These are phyloP conservation scores for Synodontis membranacea DNA, from an alignment of 2,113 vertebrate species.

Conservation along the genomic window DNA sequence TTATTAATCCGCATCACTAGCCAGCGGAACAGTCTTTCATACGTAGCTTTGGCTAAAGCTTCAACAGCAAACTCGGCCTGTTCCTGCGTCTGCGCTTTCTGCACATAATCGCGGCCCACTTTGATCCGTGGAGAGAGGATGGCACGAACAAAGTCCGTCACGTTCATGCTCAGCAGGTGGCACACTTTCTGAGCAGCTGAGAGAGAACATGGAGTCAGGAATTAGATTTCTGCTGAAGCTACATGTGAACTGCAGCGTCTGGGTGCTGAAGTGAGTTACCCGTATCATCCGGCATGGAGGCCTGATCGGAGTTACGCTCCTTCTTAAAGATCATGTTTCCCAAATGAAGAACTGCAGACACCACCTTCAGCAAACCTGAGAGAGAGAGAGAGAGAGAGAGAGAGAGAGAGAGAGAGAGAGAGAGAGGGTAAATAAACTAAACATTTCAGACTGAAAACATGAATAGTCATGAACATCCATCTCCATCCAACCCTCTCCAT, in stretches of 20 bases:
- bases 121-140: constrained; percentile 96
- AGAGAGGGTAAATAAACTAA: neutral
- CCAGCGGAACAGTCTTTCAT: constrained; percentile 98
- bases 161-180: constrained; percentile 94
- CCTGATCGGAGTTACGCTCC: constrained; percentile 95
- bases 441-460: neutral
- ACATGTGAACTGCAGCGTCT: neutral
- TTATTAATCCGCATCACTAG: constrained; percentile 99
- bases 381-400: constrained; percentile 10
- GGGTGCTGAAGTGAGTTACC: constrained; percentile 61
- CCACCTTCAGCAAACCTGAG: constrained; percentile 87
- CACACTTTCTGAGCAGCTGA: constrained; percentile 95
- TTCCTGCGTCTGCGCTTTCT: constrained; percentile 98
- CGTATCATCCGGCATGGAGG: constrained; percentile 97
- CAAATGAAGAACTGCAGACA: constrained; percentile 41
- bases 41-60: constrained; percentile 95
- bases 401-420: too few species aligned
- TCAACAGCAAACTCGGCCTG: constrained; percentile 98
- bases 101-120: constrained; percentile 94
- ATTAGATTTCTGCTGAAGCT: neutral
- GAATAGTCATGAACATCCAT: neutral
- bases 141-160: constrained; percentile 93
- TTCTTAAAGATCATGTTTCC: constrained; percentile 83
- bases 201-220: neutral
- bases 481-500: neutral